These are phyloP conservation scores for Hypotaenidia philippensis DNA, from an alignment of 2,797 vertebrate species.

Conservation along the genomic window DNA sequence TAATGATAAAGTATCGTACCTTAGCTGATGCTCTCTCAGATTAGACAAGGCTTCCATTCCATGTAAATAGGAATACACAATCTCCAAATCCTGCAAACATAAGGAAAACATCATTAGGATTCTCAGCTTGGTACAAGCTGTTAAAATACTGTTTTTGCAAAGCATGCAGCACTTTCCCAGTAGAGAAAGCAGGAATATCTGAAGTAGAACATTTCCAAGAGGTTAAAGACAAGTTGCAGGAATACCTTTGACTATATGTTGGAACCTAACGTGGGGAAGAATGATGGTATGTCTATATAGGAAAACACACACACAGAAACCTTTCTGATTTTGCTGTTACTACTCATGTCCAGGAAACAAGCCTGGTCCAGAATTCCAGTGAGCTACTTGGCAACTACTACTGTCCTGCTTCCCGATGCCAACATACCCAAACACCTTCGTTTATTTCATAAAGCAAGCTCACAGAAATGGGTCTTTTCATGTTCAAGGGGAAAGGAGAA, in stretches of 20 bases:
- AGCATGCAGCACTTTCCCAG: not conserved
- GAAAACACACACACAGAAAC: not conserved
- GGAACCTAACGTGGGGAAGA: not conserved
- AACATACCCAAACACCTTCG: fast-evolving
- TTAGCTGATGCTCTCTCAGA: constrained; percentile 95
- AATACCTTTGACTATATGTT: not conserved
- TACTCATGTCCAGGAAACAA: not conserved
- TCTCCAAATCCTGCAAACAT: constrained; percentile 92
- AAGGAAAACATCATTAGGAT: constrained; percentile 42
- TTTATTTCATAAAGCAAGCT: not conserved
- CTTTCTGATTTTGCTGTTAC: not conserved
- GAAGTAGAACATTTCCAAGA: not conserved
- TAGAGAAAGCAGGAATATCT: not conserved
- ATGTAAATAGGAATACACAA: constrained; percentile 97
- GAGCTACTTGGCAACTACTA: not conserved
- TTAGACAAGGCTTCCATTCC: constrained; percentile 99
- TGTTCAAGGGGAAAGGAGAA: not conserved
- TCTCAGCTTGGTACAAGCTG: not conserved
- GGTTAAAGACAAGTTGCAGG: not conserved
- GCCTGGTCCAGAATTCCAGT: not conserved
- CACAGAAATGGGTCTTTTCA: not conserved
- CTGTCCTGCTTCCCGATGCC: not conserved
- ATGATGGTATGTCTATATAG: fast-evolving
- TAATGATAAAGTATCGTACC: constrained; percentile 78
- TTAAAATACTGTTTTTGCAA: not conserved